Percentiles rank a stretch among this genome's conserved stretches.
phyloP scores from a whole-genome alignment of 2,113 vertebrate genomes.

The Myotis brandtii region DNA sequence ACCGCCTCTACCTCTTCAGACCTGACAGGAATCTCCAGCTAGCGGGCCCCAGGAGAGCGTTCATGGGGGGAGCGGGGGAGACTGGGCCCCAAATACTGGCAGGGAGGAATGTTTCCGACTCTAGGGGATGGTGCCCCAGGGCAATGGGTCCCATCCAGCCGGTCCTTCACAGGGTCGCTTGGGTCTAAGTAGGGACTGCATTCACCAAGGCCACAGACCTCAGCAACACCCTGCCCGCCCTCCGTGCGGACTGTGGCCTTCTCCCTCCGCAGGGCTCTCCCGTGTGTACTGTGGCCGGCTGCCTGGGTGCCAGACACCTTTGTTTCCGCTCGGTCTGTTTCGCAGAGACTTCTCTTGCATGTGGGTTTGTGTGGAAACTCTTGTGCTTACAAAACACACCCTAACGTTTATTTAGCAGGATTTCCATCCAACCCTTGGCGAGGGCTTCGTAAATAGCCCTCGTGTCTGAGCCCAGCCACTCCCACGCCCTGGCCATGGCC shows the following conservation, averaged over 20 bases:
- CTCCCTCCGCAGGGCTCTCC: background rate
- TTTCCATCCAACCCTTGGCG: background rate
- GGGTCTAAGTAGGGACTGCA: background rate
- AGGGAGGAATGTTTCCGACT: background rate
- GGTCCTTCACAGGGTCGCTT: background rate
- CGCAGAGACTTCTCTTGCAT: background rate
- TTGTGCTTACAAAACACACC: background rate
- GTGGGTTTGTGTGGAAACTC: background rate
- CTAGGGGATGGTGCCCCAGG: too few relatives aligned
- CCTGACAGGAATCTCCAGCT: too few relatives aligned
- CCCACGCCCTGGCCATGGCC: rapidly evolving
- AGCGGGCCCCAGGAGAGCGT: background rate
- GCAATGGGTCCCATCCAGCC: background rate
- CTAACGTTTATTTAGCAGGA: background rate
- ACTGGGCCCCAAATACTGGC: background rate
- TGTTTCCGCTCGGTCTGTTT: background rate
- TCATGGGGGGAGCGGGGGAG: too few relatives aligned
- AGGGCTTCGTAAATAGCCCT: background rate
- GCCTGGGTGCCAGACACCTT: background rate
- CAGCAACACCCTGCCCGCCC: background rate
- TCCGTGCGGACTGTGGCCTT: rapidly evolving
- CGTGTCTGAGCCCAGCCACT: background rate
- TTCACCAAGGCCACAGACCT: rapidly evolving
- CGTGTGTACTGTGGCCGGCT: rapidly evolving
- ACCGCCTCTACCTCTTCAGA: rapidly evolving